These are phyloP conservation scores for Adelosebastes latens DNA, from an alignment of 2,797 vertebrate genomes.

Conservation along the genomic window DNA sequence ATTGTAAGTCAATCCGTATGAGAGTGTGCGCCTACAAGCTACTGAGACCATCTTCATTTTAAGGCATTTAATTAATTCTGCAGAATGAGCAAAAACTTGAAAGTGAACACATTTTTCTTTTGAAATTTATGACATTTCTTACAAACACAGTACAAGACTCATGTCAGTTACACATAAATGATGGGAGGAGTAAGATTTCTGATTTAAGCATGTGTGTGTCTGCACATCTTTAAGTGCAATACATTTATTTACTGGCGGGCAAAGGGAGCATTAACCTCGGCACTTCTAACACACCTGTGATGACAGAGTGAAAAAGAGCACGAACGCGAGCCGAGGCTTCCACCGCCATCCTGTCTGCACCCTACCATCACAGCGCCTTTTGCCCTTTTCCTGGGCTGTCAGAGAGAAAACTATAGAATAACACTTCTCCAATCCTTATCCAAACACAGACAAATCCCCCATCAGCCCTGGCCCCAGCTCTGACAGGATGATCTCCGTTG, in stretches of 20 bases:
- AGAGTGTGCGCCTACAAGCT: neutral
- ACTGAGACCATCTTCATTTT: neutral
- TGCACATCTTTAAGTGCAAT: conserved; percentile 28
- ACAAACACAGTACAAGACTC: neutral
- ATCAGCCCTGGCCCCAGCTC: conserved; percentile 73
- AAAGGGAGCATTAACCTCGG: conserved; percentile 58
- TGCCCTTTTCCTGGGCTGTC: conserved; percentile 79
- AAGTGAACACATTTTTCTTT: neutral
- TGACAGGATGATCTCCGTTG: conserved; percentile 81
- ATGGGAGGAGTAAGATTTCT: neutral
- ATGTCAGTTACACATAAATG: neutral
- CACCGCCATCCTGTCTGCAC: conserved; percentile 78
- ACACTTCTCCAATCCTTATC: conserved; percentile 85
- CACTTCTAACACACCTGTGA: conserved; percentile 76
- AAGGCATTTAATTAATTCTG: neutral
- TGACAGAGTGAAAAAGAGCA: conserved; percentile 77
- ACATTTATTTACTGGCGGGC: conserved; percentile 3
- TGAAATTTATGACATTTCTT: neutral
- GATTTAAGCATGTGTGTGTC: neutral
- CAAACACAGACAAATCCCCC: conserved; percentile 83
- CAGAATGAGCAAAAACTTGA: neutral
- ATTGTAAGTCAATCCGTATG: neutral
- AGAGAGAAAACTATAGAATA: conserved; percentile 79
- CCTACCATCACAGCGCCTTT: conserved; percentile 68
- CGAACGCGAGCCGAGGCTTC: conserved; percentile 45